These are phyloP conservation scores for Mystacornis crossleyi DNA, from an alignment of 2,113 vertebrate species.

Conservation along the genomic window DNA sequence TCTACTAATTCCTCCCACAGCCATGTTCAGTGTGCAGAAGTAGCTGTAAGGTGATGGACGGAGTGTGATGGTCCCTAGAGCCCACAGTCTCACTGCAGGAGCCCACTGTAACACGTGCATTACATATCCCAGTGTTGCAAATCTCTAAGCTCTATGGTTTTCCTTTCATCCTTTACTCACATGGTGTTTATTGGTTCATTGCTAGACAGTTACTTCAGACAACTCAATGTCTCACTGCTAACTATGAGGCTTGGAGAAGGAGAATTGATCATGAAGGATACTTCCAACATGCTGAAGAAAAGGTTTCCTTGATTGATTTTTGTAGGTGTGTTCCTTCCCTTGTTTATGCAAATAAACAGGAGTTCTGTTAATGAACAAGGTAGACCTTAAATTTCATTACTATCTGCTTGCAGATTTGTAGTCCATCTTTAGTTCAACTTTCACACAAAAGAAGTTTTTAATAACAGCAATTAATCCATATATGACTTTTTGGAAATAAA, in stretches of 20 bases:
- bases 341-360: not conserved
- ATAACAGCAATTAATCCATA: not conserved
- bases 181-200: not conserved
- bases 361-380: not conserved
- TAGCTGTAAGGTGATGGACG: not conserved
- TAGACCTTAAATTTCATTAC: not conserved
- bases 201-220: not conserved
- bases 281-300: not conserved
- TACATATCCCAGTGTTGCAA: not conserved
- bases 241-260: not conserved
- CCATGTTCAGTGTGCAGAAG: not conserved
- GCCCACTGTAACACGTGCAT: accelerated
- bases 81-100: not conserved
- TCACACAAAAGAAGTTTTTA: not conserved
- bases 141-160: not conserved
- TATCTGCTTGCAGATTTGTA: not conserved
- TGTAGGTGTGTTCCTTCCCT: not conserved
- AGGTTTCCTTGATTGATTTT: not conserved
- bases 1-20: not conserved
- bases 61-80: not conserved
- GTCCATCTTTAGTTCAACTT: not conserved
- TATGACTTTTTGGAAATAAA: not conserved
- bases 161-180: not conserved
- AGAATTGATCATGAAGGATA: not conserved
- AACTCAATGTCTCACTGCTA: not conserved